Base-by-base conservation (phyloP, 2,888 invertebrate species). In the Fragum fragum region DNA sequence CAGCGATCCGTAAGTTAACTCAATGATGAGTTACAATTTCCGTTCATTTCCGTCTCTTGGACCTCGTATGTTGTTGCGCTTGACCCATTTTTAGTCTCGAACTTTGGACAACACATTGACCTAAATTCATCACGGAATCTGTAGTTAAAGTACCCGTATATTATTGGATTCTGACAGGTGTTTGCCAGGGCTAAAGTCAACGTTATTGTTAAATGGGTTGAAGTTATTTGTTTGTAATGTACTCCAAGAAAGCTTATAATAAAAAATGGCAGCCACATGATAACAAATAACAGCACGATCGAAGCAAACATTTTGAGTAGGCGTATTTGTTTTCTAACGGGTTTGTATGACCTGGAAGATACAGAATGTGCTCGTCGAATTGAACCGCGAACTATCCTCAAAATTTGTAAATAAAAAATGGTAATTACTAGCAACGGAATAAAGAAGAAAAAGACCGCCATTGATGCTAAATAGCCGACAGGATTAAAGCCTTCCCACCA, bases 91-190 rank as follows among this genome's bases (percentile, higher is more conserved):
- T 47, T 47, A 2, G 16, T 18, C 47, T n/a, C n/a, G 18, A n/a
- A 47, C 16, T 47, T 47, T 5, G 26, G 52, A 70, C 78, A 82
- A n/a, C 78, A 86, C 70, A 89, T 81, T 18, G 26, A 74, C 57
- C 79, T 81, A 73, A 88, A 87, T 61, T 89, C 89, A 39, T 81
- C 81, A 26, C 88, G 28, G 47, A 88, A 83, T 53, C 84, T 80
- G 18, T 79, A 79, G 73, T 90, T 90, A 66, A 90, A 90, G 76
- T 88, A 89, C 39, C 90, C 90, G 76, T 90, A 90, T 29, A 90
- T 74, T 9, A 90, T n/a, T n/a, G 90, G 90, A 72, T 90, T 90
- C 53, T 83, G 79, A 57, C 89, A 87, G 5, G 88, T 87, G 72
- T 87, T 90, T 6, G 83, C 69, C n/a, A 88, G 81, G 0, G 89